Evolutionary conservation across 2,113 vertebrate genomes (phyloP), one percentile per base, ranked within the genome.

Genomic region (Desmodus rotundus): DNA sequence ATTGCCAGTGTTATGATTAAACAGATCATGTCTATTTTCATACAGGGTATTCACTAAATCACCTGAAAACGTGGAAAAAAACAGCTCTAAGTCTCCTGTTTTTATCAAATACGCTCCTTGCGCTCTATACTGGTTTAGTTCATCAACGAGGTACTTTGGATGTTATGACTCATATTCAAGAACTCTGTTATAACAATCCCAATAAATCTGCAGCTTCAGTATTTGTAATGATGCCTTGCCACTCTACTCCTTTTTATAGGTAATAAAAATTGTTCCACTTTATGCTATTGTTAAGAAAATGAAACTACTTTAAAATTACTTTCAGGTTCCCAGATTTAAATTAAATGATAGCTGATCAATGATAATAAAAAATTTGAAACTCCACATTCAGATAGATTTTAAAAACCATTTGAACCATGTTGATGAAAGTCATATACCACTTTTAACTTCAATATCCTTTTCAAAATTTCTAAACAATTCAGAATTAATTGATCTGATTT

Each of bases 171-270:
- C 98, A 99, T 67, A 89, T 99, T 70, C 99, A 98, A 94, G 97
- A 96, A 0, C 98, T 99, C 76, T 99, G 99, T 96, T 90, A 98
- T 14, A 24, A 17, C 45, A 78, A 41, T 45, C 61, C 97, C 36
- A 74, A 83, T 65, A 54, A 43, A n/a, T 74, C 96, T 12, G 97
- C 98, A 50, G 95, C 98, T 2, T 99, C 98, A 1, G 94, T 99
- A 47, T 98, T 99, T 87, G 96, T 99, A 96, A 98, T 99, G 97
- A 99, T 99, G 99, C 99, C 99, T 0, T 99, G 99, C 93, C 99
- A 99, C 97, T 99, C 99, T 2, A 99, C 99, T 6, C 99, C 99
- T 7, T 98, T 99, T 89, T 99, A 99, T 98, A 99, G 99, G 99
- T 99, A 98, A 93, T 73, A 14, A 61, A 82, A 86, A 33, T 47